Evolutionary conservation across 2,888 invertebrate species (phyloP).

Genomic region (Branchellion lobata): DNA sequence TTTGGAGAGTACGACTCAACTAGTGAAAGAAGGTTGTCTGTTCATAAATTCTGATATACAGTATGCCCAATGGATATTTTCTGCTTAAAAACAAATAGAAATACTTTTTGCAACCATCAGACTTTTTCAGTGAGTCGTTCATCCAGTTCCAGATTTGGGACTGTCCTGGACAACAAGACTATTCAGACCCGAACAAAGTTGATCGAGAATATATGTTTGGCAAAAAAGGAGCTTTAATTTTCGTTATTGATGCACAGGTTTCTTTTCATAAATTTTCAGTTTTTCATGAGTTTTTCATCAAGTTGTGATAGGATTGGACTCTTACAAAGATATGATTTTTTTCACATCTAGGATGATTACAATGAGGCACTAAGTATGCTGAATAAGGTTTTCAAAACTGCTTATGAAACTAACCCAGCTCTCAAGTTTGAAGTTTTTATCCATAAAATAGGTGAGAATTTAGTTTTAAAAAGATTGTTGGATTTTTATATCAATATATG

Average conservation of each 20-base stretch:
- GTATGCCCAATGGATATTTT: background rate
- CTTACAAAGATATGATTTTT: too few species aligned
- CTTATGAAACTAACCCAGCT: conserved; percentile 88
- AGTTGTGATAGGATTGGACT: background rate
- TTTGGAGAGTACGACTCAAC: conserved; percentile 95
- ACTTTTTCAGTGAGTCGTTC: conserved; percentile 93
- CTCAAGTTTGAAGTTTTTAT: conserved; percentile 99
- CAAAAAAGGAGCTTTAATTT: conserved; percentile 93
- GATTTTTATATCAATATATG: too few species aligned
- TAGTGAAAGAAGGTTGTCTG: conserved; percentile 87
- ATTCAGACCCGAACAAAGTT: conserved; percentile 85
- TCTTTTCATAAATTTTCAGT: too few species aligned
- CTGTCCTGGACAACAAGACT: conserved; percentile 97
- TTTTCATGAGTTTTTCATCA: too few species aligned
- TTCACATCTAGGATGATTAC: conserved; percentile 80
- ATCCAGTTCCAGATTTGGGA: conserved; percentile 99
- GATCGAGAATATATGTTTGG: conserved; percentile 95
- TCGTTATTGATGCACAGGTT: conserved; percentile 91
- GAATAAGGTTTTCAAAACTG: conserved; percentile 86
- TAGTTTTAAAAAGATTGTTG: background rate
- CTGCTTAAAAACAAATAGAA: background rate
- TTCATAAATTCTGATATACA: conserved; percentile 47
- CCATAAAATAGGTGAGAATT: conserved; percentile 67
- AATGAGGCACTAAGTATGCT: conserved; percentile 90
- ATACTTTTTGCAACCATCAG: conserved; percentile 61